Base-by-base conservation (phyloP, 2,888 invertebrate genomes). In the Craniophora ligustri region DNA sequence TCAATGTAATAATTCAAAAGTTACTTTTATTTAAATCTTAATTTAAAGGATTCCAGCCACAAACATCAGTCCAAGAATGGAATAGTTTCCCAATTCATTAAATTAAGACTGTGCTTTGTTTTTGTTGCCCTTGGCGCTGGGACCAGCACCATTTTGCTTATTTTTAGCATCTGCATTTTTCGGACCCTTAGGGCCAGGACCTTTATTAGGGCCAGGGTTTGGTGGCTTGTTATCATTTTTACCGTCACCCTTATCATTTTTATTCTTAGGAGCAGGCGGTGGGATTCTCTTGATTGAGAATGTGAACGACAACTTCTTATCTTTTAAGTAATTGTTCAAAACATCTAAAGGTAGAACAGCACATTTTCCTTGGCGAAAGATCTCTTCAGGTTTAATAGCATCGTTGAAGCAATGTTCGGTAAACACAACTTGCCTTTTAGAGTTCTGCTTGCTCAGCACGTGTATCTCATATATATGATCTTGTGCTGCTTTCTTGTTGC, bases 321-420 rank as follows among this genome's bases (percentile, higher is more conserved):
- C 81, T 31, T 80, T 79, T 15, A 92, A 75, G 40, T 87, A 92
- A 59, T 90, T 78, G 1, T 60, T 50, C 13, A 92, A 62, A 38
- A 79, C 73, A 26, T 80, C 82, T 13, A 91, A 65, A 1, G 92
- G 90, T 36, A 92, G 48, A 26, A 89, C 69, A 11, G 86, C 87
- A 70, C 92, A 92, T 75, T 86, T 89, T 0, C 81, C 84, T 30
- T 67, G 68, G 11, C 84, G 85, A 57, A 90, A 88, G 3, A 92
- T 79, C 55, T 91, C 89, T 39, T 91, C 89, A 10, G 85, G 77
- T 56, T 88, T 87, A 10, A 86, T 69, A 5, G 84, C 73, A 58
- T 92, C 91, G 63, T 86, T 91, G 56, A 82, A 88, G 63, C 92
- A 92, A 57, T 89, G 84, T 50, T 92, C 92, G 3, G 72, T 82